Conservation (phyloP, 2,113 vertebrate species). For the Ameiurus melas region DNA sequence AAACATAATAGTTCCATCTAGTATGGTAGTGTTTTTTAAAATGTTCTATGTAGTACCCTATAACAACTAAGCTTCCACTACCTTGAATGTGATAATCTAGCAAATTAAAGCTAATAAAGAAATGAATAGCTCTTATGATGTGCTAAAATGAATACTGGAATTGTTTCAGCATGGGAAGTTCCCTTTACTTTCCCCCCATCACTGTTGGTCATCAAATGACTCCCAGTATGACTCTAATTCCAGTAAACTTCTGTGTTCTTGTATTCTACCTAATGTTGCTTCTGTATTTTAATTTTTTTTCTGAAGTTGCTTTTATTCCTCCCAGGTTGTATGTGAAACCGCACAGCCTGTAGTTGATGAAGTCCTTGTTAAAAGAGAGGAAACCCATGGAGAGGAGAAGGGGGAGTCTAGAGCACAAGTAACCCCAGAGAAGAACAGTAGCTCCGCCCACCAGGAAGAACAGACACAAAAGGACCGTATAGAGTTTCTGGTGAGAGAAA, state of each 20-base stretch:
- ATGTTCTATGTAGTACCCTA: background rate
- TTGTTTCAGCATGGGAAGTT: background rate
- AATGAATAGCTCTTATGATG: background rate
- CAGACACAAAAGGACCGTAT: slow-evolving; percentile 63
- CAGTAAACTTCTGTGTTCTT: background rate
- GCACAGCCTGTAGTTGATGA: slow-evolving; percentile 68
- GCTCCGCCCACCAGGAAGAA: slow-evolving; percentile 64
- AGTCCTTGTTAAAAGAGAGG: slow-evolving; percentile 65
- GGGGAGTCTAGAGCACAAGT: slow-evolving; percentile 68
- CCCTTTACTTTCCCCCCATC: background rate
- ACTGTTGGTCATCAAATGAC: background rate
- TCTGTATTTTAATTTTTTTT: background rate
- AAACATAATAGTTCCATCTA: background rate
- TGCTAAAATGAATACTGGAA: slow-evolving; percentile 1
- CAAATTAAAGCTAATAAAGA: background rate
- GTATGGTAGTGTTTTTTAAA: background rate
- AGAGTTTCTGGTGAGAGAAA: slow-evolving; percentile 70
- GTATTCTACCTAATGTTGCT: background rate
- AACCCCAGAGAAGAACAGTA: slow-evolving; percentile 62
- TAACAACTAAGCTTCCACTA: background rate
- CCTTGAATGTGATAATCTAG: background rate
- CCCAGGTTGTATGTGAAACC: slow-evolving; percentile 68
- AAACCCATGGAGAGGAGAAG: slow-evolving; percentile 69
- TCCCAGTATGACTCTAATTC: background rate
- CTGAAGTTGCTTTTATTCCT: slow-evolving; percentile 1